Conservation (phyloP, 2,888 invertebrate species). For the Chrysotoxum bicinctum region DNA sequence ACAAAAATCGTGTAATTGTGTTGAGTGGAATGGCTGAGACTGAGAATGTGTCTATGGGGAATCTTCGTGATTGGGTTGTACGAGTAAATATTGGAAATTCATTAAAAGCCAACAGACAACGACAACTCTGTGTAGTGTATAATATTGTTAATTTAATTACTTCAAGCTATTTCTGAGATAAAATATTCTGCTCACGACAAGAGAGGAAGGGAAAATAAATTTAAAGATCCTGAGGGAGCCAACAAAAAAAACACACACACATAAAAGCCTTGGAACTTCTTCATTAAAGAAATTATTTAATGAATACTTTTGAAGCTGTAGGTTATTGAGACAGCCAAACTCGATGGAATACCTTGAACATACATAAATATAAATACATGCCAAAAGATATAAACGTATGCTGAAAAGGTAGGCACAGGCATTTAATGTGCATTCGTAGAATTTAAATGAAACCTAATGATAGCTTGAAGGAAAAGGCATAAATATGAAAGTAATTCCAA, state of each 20-base stretch:
- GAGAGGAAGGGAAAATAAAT: background rate
- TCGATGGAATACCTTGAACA: background rate
- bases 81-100: conserved; percentile 28
- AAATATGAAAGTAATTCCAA: background rate
- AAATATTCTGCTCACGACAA: conserved; percentile 16
- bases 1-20: conserved; percentile 16
- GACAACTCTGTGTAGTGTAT: background rate
- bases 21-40: background rate
- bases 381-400: background rate
- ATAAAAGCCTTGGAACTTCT: conserved; percentile 6
- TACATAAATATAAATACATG: background rate
- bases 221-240: background rate
- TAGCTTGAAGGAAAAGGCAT: background rate
- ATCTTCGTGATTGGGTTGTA: conserved; percentile 28
- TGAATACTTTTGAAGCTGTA: background rate
- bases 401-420: background rate
- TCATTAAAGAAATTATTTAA: conserved; percentile 20
- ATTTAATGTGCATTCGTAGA: background rate
- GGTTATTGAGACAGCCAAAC: background rate
- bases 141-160: conserved; percentile 28
- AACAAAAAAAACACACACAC: background rate
- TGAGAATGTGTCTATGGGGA: background rate
- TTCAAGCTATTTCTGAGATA: background rate
- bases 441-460: background rate
- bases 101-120: conserved; percentile 8